Evolutionary conservation across 1,140 invertebrate species (phyloP).

Genomic region (Hesperophylax magnus): DNA sequence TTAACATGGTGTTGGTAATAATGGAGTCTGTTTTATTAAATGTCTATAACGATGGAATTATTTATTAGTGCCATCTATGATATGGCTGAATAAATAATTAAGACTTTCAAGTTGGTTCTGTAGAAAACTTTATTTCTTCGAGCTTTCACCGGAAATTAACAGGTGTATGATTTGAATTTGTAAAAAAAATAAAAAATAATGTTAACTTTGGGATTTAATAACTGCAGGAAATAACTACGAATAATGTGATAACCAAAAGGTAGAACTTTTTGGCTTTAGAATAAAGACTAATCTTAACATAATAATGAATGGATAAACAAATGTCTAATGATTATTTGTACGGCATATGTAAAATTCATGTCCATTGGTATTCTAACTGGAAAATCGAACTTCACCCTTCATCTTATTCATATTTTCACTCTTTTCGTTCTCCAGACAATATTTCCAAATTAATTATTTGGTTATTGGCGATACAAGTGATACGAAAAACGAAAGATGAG

Average conservation of each 20-base stretch:
- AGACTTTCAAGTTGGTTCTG: background rate
- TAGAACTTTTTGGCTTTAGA: too few relatives aligned
- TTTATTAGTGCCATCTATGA: background rate
- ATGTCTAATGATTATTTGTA: too few relatives aligned
- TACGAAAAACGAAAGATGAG: background rate
- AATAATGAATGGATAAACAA: too few relatives aligned
- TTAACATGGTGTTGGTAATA: background rate
- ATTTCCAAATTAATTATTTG: background rate
- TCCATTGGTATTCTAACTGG: background rate
- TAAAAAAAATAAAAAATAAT: too few relatives aligned
- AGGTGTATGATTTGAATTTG: too few relatives aligned
- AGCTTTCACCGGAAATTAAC: background rate
- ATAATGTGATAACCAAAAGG: too few relatives aligned
- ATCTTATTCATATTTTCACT: background rate
- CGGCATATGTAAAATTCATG: too few relatives aligned
- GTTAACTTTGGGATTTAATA: too few relatives aligned
- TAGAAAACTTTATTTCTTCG: background rate
- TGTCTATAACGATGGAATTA: background rate
- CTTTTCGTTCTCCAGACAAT: background rate
- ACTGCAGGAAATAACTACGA: too few relatives aligned
- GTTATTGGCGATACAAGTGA: background rate
- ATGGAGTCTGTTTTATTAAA: background rate
- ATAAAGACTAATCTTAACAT: too few relatives aligned
- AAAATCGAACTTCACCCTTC: background rate
- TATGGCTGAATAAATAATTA: background rate